phyloP scores from a whole-genome alignment of 2,888 invertebrate species.

The Netelia fuscicornis region DNA sequence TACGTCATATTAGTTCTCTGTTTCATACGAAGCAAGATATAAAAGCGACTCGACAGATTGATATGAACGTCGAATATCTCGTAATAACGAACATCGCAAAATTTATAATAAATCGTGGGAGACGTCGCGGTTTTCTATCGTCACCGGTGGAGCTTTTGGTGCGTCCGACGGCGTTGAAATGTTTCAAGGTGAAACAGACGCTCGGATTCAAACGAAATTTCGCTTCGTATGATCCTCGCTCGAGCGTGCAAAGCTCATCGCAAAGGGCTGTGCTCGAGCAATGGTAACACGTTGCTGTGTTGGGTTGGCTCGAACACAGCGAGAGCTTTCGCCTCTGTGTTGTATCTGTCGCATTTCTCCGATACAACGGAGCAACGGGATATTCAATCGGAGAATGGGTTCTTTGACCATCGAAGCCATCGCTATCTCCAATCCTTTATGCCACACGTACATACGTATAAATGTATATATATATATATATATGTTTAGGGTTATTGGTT shows the following conservation, averaged over 20 bases:
- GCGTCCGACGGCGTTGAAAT: constrained; percentile 29
- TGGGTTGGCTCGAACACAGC: constrained; percentile 18
- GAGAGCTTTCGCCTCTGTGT: constrained; percentile 38
- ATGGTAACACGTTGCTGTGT: constrained; percentile 12
- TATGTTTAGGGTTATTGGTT: constrained; percentile 23
- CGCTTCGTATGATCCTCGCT: constrained; percentile 44
- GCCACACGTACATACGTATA: neutral
- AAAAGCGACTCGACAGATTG: too few species aligned
- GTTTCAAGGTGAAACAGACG: constrained; percentile 36
- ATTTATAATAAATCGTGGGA: neutral
- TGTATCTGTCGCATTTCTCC: constrained; percentile 22
- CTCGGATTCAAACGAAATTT: constrained; percentile 38
- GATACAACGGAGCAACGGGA: constrained; percentile 40
- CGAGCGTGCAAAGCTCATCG: constrained; percentile 46
- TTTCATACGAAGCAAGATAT: too few species aligned
- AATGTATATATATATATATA: constrained; percentile 18
- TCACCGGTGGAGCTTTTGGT: neutral
- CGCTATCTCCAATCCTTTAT: constrained; percentile 36
- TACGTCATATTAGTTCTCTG: neutral
- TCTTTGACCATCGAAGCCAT: constrained; percentile 60
- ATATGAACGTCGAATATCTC: too few species aligned
- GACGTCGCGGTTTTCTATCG: neutral
- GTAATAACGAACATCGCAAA: too few species aligned
- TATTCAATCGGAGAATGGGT: constrained; percentile 63
- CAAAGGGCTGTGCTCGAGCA: constrained; percentile 25